Percentiles rank a stretch among this genome's conserved stretches.
Evolutionary conservation across 2,797 vertebrate species (phyloP).

Genomic region (Prunella strophiata): DNA sequence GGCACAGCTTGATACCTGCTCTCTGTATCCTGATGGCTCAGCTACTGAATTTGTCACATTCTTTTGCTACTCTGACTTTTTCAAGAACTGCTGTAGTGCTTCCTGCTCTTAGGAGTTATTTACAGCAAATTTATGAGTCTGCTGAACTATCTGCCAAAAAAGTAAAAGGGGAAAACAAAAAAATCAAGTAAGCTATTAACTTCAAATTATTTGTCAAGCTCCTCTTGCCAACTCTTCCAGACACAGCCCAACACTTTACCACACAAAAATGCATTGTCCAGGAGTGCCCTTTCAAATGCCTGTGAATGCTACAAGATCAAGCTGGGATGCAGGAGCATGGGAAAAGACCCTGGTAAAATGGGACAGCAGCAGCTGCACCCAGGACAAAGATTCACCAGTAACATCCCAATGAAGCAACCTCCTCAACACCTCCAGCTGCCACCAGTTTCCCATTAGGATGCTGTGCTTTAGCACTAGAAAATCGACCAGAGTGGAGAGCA

Average conservation of each 20-base stretch:
- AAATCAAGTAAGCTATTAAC: not conserved
- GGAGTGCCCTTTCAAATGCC: not conserved
- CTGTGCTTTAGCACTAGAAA: not conserved
- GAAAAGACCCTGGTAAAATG: not conserved
- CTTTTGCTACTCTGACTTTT: slow-evolving; percentile 49
- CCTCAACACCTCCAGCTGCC: not conserved
- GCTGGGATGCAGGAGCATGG: not conserved
- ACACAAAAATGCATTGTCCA: not conserved
- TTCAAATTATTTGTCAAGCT: slow-evolving; percentile 36
- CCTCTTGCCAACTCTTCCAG: not conserved
- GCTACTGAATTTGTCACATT: slow-evolving; percentile 70
- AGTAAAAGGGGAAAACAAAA: not conserved
- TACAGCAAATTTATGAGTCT: slow-evolving; percentile 53
- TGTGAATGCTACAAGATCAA: not conserved
- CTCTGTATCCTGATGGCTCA: slow-evolving; percentile 67
- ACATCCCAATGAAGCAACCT: not conserved
- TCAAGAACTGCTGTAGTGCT: slow-evolving; percentile 41
- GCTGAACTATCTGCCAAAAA: slow-evolving; percentile 44
- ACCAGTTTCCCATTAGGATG: not conserved
- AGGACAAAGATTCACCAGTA: not conserved
- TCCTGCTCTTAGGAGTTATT: slow-evolving; percentile 54
- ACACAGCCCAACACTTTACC: not conserved
- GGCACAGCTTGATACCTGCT: slow-evolving; percentile 70
- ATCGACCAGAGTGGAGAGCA: rapidly evolving
- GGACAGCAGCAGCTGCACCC: not conserved